Percentiles rank a stretch among this genome's conserved stretches.
Conservation (phyloP, 1,140 invertebrate genomes). For the Dreissena rostriformis region DNA sequence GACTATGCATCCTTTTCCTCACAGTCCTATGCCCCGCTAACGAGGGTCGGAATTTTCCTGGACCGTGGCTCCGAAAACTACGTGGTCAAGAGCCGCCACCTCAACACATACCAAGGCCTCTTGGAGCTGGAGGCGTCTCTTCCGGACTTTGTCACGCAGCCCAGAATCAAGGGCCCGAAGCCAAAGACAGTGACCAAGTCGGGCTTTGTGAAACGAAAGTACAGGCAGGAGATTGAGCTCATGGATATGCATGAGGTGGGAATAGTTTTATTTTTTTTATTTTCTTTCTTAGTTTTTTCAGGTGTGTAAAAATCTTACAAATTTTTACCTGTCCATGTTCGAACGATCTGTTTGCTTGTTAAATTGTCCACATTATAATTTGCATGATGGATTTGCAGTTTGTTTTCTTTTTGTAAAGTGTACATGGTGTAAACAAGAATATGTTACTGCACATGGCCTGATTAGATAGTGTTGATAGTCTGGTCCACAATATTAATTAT, state of each 20-base stretch:
- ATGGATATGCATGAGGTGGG: conserved; percentile 79
- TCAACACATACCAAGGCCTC: conserved; percentile 79
- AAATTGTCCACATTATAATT: too few species aligned
- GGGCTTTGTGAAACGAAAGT: conserved; percentile 80
- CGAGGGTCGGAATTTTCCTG: conserved; percentile 80
- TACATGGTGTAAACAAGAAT: too few species aligned
- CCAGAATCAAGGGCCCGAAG: conserved; percentile 78
- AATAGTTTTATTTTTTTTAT: background rate
- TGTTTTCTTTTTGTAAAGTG: too few species aligned
- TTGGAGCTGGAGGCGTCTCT: conserved; percentile 80
- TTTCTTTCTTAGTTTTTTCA: too few species aligned
- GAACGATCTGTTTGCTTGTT: too few species aligned
- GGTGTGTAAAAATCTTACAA: too few species aligned
- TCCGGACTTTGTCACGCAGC: conserved; percentile 78
- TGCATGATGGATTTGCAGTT: too few species aligned
- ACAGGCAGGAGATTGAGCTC: conserved; percentile 78
- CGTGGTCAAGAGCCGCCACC: conserved; percentile 77
- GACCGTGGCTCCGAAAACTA: conserved; percentile 80
- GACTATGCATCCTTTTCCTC: conserved; percentile 78
- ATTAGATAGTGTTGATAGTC: too few species aligned
- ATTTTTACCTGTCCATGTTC: too few species aligned
- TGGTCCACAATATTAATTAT: too few species aligned
- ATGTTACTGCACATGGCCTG: too few species aligned
- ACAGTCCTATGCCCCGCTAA: conserved; percentile 80
- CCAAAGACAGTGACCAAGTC: conserved; percentile 76